These are phyloP conservation scores for Diuraphis noxia DNA, from an alignment of 1,140 invertebrate species.

Conservation along the genomic window DNA sequence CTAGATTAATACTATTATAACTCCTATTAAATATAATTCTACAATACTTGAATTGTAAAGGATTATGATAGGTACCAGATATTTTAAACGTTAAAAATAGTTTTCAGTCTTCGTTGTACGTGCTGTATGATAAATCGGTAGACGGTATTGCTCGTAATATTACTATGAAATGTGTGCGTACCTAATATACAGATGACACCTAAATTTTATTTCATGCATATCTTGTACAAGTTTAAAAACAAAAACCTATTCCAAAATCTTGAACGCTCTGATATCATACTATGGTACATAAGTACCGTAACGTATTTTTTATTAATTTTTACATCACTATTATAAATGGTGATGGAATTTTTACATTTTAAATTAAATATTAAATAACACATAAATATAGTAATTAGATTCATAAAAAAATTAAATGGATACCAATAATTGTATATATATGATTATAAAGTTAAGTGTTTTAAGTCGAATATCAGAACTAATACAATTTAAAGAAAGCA, in stretches of 20 bases:
- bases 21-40: neutral
- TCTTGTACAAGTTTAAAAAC: neutral
- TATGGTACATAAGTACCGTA: no score
- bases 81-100: neutral
- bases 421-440: no score
- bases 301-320: no score
- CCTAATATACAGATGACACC: neutral
- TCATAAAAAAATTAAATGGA: no score
- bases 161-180: neutral
- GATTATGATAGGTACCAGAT: neutral
- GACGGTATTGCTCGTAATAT: neutral
- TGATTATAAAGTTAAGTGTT: no score
- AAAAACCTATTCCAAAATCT: neutral
- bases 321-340: no score
- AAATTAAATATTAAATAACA: no score
- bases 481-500: no score
- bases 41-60: neutral
- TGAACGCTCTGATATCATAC: neutral
- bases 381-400: no score
- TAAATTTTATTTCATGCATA: neutral
- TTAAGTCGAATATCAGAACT: no score
- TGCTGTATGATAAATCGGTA: neutral
- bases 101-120: neutral
- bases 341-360: no score
- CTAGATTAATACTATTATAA: neutral